These are phyloP conservation scores for Lamellibrachia satsuma DNA, from an alignment of 2,888 invertebrate genomes.

Conservation along the genomic window DNA sequence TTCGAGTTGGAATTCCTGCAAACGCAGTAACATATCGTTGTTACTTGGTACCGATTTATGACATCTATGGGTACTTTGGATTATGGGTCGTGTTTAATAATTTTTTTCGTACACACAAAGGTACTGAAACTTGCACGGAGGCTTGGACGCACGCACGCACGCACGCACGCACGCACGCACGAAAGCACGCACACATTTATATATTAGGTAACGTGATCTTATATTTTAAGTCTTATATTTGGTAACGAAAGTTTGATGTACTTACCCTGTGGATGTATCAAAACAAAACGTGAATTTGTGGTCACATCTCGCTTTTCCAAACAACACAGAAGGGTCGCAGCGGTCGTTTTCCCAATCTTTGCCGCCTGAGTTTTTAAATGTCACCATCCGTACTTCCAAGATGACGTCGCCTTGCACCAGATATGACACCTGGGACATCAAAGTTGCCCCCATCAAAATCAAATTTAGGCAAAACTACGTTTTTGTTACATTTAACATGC, in stretches of 20 bases:
- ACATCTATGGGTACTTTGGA: too few species aligned
- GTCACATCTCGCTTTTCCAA: not conserved
- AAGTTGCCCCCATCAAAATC: not conserved
- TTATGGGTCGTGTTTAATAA: too few species aligned
- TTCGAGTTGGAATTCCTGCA: too few species aligned
- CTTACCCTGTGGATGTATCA: not conserved
- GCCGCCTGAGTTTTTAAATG: not conserved
- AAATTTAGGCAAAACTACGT: not conserved
- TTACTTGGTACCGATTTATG: too few species aligned
- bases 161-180: too few species aligned
- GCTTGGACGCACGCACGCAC: too few species aligned
- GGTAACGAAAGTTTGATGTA: not conserved
- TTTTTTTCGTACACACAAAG: too few species aligned
- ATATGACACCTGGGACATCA: not conserved
- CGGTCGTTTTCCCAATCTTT: not conserved
- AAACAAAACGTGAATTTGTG: not conserved
- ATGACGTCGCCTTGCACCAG: not conserved
- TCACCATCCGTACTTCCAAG: not conserved
- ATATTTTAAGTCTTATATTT: not conserved
- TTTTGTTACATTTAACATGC: not conserved
- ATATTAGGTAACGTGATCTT: too few species aligned
- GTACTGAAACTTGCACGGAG: too few species aligned
- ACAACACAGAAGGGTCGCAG: not conserved
- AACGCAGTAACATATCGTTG: too few species aligned
- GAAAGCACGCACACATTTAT: not conserved